Conservation (phyloP, 2,888 invertebrate species). For the Rhyacophila evoluta region DNA sequence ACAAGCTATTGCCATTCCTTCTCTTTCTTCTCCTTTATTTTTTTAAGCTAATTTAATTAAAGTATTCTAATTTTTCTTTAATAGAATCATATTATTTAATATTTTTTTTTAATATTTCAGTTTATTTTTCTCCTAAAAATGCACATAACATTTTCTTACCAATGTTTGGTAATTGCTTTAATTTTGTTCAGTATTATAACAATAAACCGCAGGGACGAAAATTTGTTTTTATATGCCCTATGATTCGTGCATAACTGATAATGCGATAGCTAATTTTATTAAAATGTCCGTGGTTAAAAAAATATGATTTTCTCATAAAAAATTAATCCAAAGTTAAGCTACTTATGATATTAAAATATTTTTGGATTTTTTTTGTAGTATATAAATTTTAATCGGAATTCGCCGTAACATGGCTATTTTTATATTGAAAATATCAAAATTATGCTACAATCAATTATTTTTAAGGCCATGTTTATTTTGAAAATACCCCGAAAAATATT, state of each 20-base stretch:
- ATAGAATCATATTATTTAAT: conserved; percentile 28
- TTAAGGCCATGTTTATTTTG: not conserved
- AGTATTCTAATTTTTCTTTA: conserved; percentile 29
- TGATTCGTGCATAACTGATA: too few relatives aligned
- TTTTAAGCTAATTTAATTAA: conserved; percentile 29
- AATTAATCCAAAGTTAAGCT: not conserved
- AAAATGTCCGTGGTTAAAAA: not conserved
- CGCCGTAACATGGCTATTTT: not conserved
- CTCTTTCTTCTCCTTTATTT: conserved; percentile 27
- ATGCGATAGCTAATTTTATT: not conserved
- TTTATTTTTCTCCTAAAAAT: not conserved
- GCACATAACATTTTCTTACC: conserved; percentile 5
- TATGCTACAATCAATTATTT: not conserved
- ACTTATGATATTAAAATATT: not conserved
- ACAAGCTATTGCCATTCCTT: conserved; percentile 47
- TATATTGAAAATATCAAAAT: too few relatives aligned
- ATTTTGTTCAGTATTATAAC: conserved; percentile 10
- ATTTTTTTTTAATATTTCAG: conserved; percentile 1
- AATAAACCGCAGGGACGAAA: not conserved
- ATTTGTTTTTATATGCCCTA: too few relatives aligned
- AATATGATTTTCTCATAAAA: not conserved
- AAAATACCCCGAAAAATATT: not conserved
- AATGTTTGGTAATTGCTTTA: not conserved
- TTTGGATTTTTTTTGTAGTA: not conserved
- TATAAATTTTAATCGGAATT: not conserved